phyloP scores from a whole-genome alignment of 2,797 vertebrate species.

The Syngnathus acus region DNA sequence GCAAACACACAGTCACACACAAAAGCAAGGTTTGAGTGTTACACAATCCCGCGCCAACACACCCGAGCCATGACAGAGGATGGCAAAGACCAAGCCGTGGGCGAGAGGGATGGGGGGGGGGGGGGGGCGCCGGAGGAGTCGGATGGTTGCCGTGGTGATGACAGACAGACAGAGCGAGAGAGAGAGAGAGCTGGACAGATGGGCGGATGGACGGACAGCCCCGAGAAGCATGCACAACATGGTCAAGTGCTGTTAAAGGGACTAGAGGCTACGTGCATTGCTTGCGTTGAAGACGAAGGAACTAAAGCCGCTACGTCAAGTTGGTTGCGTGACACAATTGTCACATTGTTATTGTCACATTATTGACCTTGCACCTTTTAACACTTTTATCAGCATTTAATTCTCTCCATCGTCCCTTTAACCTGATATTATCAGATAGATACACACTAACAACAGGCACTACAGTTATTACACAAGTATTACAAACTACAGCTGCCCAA shows the following conservation, averaged over 20 bases:
- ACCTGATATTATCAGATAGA: slow-evolving; percentile 95
- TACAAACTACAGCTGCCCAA: slow-evolving; percentile 86
- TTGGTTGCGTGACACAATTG: slow-evolving; percentile 74
- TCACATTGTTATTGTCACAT: slow-evolving; percentile 83
- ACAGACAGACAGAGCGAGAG: slow-evolving; percentile 42
- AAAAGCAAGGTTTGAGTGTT: slow-evolving; percentile 58
- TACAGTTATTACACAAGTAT: slow-evolving; percentile 91
- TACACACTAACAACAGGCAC: slow-evolving; percentile 76
- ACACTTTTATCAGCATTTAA: slow-evolving; percentile 97
- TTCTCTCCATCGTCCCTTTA: slow-evolving; percentile 99
- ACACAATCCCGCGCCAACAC: slow-evolving; percentile 52
- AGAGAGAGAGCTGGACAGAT: slow-evolving; percentile 55
- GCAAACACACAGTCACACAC: slow-evolving; percentile 54
- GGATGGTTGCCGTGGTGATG: slow-evolving; percentile 68
- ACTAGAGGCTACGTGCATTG: slow-evolving; percentile 66
- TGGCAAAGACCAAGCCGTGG: slow-evolving; percentile 51
- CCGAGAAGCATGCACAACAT: slow-evolving; percentile 70
- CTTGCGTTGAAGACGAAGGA: slow-evolving; percentile 54
- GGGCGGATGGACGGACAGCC: slow-evolving; percentile 57
- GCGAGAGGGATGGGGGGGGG: slow-evolving; percentile 44
- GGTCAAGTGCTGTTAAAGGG: slow-evolving; percentile 73
- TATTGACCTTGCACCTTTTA: slow-evolving; percentile 92
- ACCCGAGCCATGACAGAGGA: slow-evolving; percentile 58
- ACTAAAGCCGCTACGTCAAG: slow-evolving; percentile 55
- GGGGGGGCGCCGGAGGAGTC: slow-evolving; percentile 52